phyloP scores from a whole-genome alignment of 2,113 vertebrate species.

The Corvus cornix region DNA sequence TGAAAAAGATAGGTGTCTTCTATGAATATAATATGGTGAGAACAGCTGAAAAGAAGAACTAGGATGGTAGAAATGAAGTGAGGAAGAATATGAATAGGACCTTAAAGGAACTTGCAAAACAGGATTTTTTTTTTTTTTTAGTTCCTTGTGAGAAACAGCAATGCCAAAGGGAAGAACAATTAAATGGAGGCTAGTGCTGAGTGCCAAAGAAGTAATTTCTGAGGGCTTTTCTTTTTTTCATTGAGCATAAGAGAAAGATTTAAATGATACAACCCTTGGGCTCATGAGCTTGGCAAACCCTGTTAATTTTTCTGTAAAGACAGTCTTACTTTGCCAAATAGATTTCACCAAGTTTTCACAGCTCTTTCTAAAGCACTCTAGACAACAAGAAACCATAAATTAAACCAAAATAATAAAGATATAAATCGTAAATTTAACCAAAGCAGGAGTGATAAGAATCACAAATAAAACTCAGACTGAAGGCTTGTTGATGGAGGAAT shows the following conservation, averaged over 20 bases:
- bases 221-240: not conserved
- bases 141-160: not conserved
- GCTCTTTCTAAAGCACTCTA: not conserved
- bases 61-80: not conserved
- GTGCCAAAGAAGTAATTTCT: slow-evolving; percentile 15
- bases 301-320: not conserved
- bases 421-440: not conserved
- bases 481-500: not conserved
- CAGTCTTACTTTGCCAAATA: not conserved
- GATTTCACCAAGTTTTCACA: not conserved
- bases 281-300: slow-evolving; percentile 15
- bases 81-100: not conserved
- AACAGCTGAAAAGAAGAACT: not conserved
- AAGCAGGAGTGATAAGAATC: not conserved
- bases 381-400: not conserved
- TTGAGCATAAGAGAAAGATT: slow-evolving; percentile 3
- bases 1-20: not conserved
- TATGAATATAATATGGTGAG: not conserved
- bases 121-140: not conserved
- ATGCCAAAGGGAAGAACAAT: slow-evolving; percentile 21
- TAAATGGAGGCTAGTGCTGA: not conserved
- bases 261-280: slow-evolving; percentile 33
- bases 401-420: not conserved
- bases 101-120: not conserved
- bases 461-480: not conserved